These are phyloP conservation scores for Odontesthes bonariensis DNA, from an alignment of 2,113 vertebrate genomes.

Conservation along the genomic window DNA sequence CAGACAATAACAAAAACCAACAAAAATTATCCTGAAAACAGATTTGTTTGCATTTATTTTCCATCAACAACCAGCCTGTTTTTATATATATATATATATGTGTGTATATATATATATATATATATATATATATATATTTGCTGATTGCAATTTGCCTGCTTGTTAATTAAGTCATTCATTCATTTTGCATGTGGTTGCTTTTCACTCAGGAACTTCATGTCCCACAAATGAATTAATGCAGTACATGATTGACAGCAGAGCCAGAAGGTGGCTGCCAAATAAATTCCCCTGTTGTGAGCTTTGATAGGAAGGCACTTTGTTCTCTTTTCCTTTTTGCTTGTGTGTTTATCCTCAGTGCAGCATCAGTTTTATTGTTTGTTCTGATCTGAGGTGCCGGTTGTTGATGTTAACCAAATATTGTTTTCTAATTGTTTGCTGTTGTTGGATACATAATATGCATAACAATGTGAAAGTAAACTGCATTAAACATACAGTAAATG, in stretches of 20 bases:
- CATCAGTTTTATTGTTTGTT: conserved; percentile 1
- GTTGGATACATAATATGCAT: background rate
- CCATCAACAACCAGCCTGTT: conserved; percentile 3
- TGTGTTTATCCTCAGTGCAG: background rate
- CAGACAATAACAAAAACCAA: conserved; percentile 23
- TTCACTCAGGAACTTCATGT: conserved; percentile 56
- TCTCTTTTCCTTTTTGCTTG: conserved; percentile 6
- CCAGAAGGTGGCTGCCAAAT: conserved; percentile 45
- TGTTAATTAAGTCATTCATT: conserved; percentile 61
- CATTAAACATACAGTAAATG: background rate
- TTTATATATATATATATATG: conserved; percentile 20
- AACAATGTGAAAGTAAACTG: background rate
- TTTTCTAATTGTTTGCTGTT: background rate
- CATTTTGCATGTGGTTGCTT: conserved; percentile 44
- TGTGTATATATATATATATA: conserved; percentile 21
- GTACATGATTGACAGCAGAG: conserved; percentile 45
- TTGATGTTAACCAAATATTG: conserved; percentile 3
- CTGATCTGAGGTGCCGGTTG: background rate
- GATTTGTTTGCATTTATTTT: conserved; percentile 40
- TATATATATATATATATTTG: conserved; percentile 22
- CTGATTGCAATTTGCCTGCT: conserved; percentile 30
- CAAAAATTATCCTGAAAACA: conserved; percentile 23
- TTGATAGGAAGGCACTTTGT: conserved; percentile 31
- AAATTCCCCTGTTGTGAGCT: conserved; percentile 34
- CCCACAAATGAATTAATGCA: conserved; percentile 54